These are phyloP conservation scores for Tiliqua scincoides DNA, from an alignment of 2,113 vertebrate species.

Conservation along the genomic window DNA sequence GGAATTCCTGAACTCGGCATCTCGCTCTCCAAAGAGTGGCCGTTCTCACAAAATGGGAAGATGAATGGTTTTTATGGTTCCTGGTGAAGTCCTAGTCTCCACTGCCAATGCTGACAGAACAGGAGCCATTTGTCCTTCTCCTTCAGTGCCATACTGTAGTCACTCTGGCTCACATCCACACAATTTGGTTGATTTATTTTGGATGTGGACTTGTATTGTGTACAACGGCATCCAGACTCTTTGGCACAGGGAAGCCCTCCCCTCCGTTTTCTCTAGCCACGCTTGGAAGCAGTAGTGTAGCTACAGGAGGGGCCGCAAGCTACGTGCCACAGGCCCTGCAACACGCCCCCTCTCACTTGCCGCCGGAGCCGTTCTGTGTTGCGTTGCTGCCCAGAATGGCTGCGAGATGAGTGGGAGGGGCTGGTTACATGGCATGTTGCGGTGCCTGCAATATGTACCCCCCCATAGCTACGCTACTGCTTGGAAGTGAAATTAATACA, in stretches of 20 bases:
- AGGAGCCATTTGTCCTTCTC: constrained; percentile 6
- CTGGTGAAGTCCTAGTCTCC: not conserved
- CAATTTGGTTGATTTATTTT: constrained; percentile 18
- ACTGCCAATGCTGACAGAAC: constrained; percentile 10
- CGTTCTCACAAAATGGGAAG: constrained; percentile 21
- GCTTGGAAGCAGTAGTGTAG: no score
- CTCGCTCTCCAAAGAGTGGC: constrained; percentile 20
- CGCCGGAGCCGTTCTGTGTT: no score
- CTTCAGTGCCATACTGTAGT: not conserved
- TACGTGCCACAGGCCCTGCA: no score
- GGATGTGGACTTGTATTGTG: not conserved
- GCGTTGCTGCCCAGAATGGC: no score
- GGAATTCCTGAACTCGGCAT: not conserved
- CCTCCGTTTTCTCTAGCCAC: not conserved
- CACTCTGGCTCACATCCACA: constrained; percentile 7
- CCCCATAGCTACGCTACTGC: no score
- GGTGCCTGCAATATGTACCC: no score
- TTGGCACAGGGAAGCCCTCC: no score
- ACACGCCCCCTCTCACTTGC: no score
- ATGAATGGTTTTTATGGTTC: constrained; percentile 21
- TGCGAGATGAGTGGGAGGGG: no score
- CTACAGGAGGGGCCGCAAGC: no score
- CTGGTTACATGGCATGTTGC: no score
- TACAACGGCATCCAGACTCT: not conserved
- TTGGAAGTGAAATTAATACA: not conserved